Base-by-base conservation (phyloP, 2,888 invertebrate species). In the Chaetogeoica ovagalla region DNA sequence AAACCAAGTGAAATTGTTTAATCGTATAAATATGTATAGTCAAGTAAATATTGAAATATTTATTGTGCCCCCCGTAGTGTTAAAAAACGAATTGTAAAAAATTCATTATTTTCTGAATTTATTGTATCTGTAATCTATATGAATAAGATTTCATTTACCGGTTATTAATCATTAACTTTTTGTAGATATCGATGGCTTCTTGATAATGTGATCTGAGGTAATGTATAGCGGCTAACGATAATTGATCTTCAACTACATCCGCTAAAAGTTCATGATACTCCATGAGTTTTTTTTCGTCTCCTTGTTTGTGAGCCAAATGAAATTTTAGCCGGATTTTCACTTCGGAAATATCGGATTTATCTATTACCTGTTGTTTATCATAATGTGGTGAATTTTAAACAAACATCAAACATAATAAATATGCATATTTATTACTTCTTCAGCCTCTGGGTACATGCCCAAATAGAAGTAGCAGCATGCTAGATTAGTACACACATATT, bases 131-230 rank as follows among this genome's bases (percentile, higher is more conserved):
- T 9, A 43, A 43, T 1, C 43, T 11, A 43, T n/a, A 69, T 1
- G 15, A 69, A 23, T 69, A 0, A 70, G 63, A 17, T 63, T 68
- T 13, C 37, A 48, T 68, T 83, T 86, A 95, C 96, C 96, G 93
- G 88, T 97, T 94, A 84, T 96, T 95, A 37, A 96, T 87, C 19
- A 98, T 88, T 76, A 98, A 90, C 82, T 95, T 90, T 87, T 98
- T 99, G 86, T 99, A 99, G 83, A 98, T 96, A 86, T 98, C 98
- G 82, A 98, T 97, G 68, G 99, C 98, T 86, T 99, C 98, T 86
- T 98, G 97, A 86, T 98, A 99, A 87, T 99, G 98, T 9, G 95
- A 94, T 77, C 98, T 90, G 81, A 98, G 89, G 86, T 97, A 99
- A 86, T 99, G 98, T 83, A 99, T 94, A 0, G 98, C 95, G 1